These are phyloP conservation scores for Pristionchus mayeri DNA, from an alignment of 2,888 invertebrate species.

Conservation along the genomic window DNA sequence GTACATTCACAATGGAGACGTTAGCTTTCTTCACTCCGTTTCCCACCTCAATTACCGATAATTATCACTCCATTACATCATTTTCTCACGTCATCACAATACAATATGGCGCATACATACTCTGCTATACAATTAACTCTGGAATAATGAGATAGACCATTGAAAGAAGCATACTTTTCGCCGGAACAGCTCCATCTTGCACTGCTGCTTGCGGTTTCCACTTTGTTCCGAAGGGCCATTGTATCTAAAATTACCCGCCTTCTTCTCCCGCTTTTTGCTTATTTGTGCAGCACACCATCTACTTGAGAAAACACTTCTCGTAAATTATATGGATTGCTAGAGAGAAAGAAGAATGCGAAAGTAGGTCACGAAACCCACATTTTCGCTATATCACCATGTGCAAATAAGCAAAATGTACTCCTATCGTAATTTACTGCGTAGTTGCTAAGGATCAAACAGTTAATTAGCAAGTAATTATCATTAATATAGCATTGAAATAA, in stretches of 20 bases:
- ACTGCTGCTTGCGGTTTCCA: slow-evolving; percentile 40
- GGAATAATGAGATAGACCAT: background rate
- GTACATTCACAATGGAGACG: slow-evolving; percentile 54
- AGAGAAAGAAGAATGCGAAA: background rate
- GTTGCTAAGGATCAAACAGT: too few species aligned
- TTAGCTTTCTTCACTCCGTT: slow-evolving; percentile 74
- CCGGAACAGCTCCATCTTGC: slow-evolving; percentile 45
- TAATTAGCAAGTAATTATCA: too few species aligned
- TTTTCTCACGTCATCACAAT: background rate
- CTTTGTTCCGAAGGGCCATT: slow-evolving; percentile 47
- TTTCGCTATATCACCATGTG: background rate
- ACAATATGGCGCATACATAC: background rate
- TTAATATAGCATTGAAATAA: too few species aligned
- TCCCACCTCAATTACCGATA: slow-evolving; percentile 52
- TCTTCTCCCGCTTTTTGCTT: background rate
- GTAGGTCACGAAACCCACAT: background rate
- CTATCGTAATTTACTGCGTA: too few species aligned
- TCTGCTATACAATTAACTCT: background rate
- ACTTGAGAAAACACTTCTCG: slow-evolving; percentile 24
- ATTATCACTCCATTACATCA: background rate
- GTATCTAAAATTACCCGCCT: slow-evolving; percentile 26
- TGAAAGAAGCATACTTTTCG: slow-evolving; percentile 15
- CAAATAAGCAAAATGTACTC: too few species aligned
- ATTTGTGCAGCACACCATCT: background rate
- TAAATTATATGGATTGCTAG: background rate